Percentiles rank a stretch among this genome's conserved stretches.
Conservation (phyloP, 2,113 vertebrate species). For the Cyanocitta stelleri region DNA sequence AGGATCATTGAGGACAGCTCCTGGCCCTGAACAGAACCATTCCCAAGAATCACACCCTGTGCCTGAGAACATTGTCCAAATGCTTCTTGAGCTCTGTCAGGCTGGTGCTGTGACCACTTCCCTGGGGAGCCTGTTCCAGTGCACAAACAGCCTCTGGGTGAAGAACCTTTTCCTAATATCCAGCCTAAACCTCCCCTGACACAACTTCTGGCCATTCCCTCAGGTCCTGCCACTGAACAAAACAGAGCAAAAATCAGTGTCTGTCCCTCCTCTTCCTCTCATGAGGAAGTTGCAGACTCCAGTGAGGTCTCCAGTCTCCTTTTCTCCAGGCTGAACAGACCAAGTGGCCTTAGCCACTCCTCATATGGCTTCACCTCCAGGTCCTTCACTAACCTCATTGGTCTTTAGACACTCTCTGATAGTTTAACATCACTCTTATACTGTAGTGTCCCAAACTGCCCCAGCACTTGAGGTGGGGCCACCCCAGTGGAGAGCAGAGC, state of each 20-base stretch:
- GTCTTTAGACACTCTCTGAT: neutral
- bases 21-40: neutral
- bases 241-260: neutral
- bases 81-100: too few species aligned
- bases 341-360: neutral
- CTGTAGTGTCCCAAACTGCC: neutral
- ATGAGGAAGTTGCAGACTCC: neutral
- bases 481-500: neutral
- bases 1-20: accelerated
- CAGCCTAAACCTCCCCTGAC: too few species aligned
- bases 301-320: neutral
- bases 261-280: neutral
- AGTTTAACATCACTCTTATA: neutral
- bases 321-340: neutral
- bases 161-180: too few species aligned
- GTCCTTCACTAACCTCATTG: neutral
- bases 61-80: too few species aligned
- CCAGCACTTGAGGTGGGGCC: neutral
- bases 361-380: neutral
- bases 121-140: too few species aligned
- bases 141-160: too few species aligned
- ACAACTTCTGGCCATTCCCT: neutral
- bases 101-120: too few species aligned
- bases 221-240: neutral
- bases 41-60: too few species aligned